Base-by-base conservation (phyloP, 2,888 invertebrate species). In the Epinotia brunnichana region DNA sequence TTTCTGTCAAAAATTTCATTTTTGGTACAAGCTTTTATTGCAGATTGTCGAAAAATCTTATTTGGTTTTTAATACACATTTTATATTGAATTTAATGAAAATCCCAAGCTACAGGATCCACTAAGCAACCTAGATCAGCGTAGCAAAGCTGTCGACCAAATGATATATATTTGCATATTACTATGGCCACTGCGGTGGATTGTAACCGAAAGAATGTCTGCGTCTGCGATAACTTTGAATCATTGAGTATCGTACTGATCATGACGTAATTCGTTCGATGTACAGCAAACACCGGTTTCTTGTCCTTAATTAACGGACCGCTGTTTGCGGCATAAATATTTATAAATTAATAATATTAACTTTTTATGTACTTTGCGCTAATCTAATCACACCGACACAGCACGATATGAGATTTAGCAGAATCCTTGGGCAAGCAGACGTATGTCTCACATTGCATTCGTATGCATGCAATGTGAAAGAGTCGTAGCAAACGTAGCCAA, bases 231-330 rank as follows among this genome's bases (percentile, higher is more conserved):
- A 75, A 74, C 79, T 80, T 87, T 90, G 89, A 88, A 83, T 90
- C 87, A 89, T 85, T 83, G 71, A 75, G n/a, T 78, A 77, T 81
- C 74, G 77, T 77, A 75, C 74, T 77, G 77, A 77, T 80, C 78
- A 86, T 91, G 91, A 91, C 89, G 91, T 88, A 89, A 91, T 85
- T 74, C 77, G 76, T 77, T 76, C 83, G 88, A 86, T 88, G 87
- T 88, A 88, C 85, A 87, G 84, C 19, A 84, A 79, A 75, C 84
- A 85, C 87, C 82, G 84, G 87, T 88, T 84, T 82, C 76, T 76
- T 75, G 68, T 64, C 41, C 24, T 54, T 44, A 54, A 74, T 70
- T 67, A 70, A 68, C 63, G 59, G 70, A 24, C 51, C 70, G 21
- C 19, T 53, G 5, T 17, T 24, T 21, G 4, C 24, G 5, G 2